These are phyloP conservation scores for Isurus oxyrinchus DNA, from an alignment of 2,113 vertebrate genomes.

Conservation along the genomic window DNA sequence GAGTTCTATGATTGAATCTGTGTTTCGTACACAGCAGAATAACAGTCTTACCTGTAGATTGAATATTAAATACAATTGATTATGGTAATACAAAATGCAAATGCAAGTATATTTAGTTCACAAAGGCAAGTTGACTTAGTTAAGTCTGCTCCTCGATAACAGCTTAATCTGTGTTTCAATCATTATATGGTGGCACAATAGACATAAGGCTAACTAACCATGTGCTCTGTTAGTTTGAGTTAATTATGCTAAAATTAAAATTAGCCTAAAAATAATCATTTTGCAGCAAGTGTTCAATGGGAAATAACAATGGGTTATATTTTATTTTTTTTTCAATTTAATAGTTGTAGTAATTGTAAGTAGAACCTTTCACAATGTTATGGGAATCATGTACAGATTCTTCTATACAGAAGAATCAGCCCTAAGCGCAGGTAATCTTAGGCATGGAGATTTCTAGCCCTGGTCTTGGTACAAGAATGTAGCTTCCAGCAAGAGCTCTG, in stretches of 20 bases:
- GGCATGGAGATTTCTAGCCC: too few species aligned
- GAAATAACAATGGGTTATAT: background rate
- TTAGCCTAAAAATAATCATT: background rate
- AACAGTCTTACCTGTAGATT: background rate
- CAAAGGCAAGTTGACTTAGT: background rate
- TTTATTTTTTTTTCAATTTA: background rate
- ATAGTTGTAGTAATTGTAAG: too few species aligned
- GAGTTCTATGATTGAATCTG: background rate
- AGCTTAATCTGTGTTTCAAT: background rate
- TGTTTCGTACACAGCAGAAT: background rate
- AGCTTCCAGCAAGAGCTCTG: too few species aligned
- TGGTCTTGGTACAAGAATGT: background rate
- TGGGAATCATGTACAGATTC: too few species aligned
- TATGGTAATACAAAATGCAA: background rate
- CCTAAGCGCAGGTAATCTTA: too few species aligned
- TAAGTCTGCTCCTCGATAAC: background rate
- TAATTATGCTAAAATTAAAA: background rate
- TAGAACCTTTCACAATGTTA: too few species aligned
- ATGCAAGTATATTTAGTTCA: background rate
- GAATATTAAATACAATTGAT: background rate
- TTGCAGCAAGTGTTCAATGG: background rate
- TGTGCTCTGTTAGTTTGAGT: background rate
- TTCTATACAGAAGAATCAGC: too few species aligned
- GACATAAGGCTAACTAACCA: background rate
- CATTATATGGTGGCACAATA: background rate